Evolutionary conservation across 2,113 vertebrate species (phyloP), one percentile per base, ranked within the genome.

Genomic region (Oenanthe melanoleuca): DNA sequence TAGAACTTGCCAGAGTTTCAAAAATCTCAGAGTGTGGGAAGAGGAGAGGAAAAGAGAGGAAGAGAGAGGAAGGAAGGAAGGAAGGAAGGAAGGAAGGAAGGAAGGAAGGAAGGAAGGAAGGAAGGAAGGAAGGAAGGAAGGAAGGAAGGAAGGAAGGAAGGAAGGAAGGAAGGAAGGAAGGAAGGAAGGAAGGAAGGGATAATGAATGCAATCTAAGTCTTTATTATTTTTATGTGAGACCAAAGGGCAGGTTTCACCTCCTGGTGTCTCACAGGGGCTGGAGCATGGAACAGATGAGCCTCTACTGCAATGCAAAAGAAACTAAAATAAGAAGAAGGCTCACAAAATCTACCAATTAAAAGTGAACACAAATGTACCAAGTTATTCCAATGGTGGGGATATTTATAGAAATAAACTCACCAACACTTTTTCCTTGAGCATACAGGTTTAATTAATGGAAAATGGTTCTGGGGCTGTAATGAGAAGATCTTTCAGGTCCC

Each of bases 71-170:
- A 37, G 18, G 26, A 8, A 22, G 9, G 33, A 13, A 16, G 15
- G 12, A 11, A 19, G 8, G 31, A 25, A 2, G 16, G 25, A 12
- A 6, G 4, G 5, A 9, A 12, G 5, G 8, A 16, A 8, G 8
- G 23, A 14, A 23, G 47, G 34, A n/a, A 12, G 5, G 8, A 16
- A 8, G 8, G 23, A 14, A 23, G 47, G 34, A n/a, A 12, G 5
- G 8, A 16, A 8, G 8, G 23, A 14, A 23, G 47, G 34, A n/a
- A 37, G 45, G 24, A 20, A 37, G 18, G 26, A 8, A 22, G 9
- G 33, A 13, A 16, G 15, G 12, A 11, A 19, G 8, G 31, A 25
- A 2, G 16, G 25, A 12, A 6, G 4, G 5, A 9, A 37, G 45
- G 24, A 20, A 37, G 18, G 26, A 8, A 22, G 9, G 33, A 13